phyloP scores from a whole-genome alignment of 2,888 invertebrate species.

The Coenonympha arcania region DNA sequence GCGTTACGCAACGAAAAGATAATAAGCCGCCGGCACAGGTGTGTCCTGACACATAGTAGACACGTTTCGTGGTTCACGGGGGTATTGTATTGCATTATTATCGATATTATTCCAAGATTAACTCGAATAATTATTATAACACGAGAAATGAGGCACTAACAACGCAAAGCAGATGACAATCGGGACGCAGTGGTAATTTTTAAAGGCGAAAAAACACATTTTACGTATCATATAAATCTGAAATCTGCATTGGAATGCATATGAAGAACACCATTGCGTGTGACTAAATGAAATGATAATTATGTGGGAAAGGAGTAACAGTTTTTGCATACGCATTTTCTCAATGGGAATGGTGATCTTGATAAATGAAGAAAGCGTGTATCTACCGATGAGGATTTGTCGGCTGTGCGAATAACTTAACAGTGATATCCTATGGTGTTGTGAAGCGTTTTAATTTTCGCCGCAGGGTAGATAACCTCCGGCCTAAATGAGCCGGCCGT shows the following conservation, averaged over 20 bases:
- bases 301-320: conserved; percentile 26
- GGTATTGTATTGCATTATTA: neutral
- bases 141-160: conserved; percentile 26
- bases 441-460: neutral
- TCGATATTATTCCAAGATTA: conserved; percentile 20
- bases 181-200: conserved; percentile 11
- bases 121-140: conserved; percentile 22
- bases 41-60: too few relatives aligned
- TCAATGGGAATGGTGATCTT: conserved; percentile 27
- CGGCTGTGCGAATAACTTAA: conserved; percentile 14
- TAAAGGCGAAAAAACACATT: conserved; percentile 12
- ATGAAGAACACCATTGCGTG: conserved; percentile 28
- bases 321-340: conserved; percentile 28
- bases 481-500: too few relatives aligned
- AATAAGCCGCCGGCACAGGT: too few relatives aligned
- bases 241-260: conserved; percentile 22
- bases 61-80: too few relatives aligned
- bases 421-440: conserved; percentile 2
- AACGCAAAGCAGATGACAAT: conserved; percentile 22
- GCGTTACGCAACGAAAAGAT: too few relatives aligned
- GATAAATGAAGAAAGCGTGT: conserved; percentile 26
- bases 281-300: conserved; percentile 27
- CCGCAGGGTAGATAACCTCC: too few relatives aligned
- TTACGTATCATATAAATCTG: conserved; percentile 18
- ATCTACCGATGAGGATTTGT: conserved; percentile 16